A percentile compares a stretch with the other conserved stretches of the same genome.
These are phyloP conservation scores for Balanococcus diminutus DNA, from an alignment of 2,888 invertebrate genomes.

Conservation along the genomic window DNA sequence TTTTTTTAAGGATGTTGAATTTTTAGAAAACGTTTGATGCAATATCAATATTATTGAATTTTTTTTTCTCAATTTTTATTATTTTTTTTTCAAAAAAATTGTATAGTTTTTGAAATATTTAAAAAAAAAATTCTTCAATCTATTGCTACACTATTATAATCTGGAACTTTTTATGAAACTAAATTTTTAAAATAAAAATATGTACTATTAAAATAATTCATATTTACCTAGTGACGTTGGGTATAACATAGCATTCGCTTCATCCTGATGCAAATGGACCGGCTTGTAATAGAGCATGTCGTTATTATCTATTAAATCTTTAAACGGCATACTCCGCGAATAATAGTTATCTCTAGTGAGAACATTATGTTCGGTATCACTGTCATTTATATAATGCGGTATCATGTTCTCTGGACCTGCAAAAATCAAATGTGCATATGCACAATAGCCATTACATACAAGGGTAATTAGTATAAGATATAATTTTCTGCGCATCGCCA, in stretches of 20 bases:
- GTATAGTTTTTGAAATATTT: no score
- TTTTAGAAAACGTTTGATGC: no score
- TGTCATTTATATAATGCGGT: slow-evolving; percentile 25
- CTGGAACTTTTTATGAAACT: no score
- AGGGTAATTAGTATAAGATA: not conserved
- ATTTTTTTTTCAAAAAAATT: no score
- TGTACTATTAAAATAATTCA: no score
- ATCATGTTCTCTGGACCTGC: slow-evolving; percentile 21
- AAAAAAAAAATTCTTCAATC: no score
- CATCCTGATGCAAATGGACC: not conserved
- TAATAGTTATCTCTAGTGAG: slow-evolving; percentile 20
- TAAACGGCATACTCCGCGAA: slow-evolving; percentile 30
- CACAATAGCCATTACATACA: not conserved
- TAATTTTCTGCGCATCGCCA: not conserved
- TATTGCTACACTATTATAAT: no score
- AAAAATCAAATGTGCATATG: not conserved
- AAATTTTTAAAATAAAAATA: no score
- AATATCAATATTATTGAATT: no score
- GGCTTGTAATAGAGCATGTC: slow-evolving; percentile 44
- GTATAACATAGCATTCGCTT: slow-evolving; percentile 28
- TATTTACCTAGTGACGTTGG: slow-evolving; percentile 46
- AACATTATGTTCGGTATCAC: slow-evolving; percentile 37
- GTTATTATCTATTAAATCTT: slow-evolving; percentile 36
- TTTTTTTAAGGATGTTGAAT: no score
- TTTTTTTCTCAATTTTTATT: no score